Base-by-base conservation (phyloP, 1,140 invertebrate species). In the Atta cephalotes region DNA sequence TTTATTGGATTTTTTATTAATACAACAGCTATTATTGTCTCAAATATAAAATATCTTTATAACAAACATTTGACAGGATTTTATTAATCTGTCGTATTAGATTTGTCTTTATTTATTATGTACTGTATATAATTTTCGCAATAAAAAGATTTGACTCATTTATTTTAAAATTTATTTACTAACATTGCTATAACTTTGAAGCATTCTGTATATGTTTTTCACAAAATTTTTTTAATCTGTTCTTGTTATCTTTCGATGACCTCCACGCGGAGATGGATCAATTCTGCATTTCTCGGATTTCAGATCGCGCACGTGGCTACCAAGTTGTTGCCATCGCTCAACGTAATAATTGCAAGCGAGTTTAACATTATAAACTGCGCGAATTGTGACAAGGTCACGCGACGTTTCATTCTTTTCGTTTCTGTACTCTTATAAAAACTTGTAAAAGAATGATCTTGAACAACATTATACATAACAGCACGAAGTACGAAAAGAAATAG, bases 1-100 rank as follows among this genome's bases (percentile, higher is more conserved):
- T 53, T 31, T n/a, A 58, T 60, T 60, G n/a, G n/a, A 58, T 76
- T 76, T 76, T 51, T 39, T 76, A 58, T 58, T 58, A 76, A 35
- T 60, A 35, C 39, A 39, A 1, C 14, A 31, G 16, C 7, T 72
- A 25, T 77, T 35, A 21, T 39, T n/a, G 39, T 6, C n/a, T 60
- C 2, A 16, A 60, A n/a, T 53, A 72, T n/a, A 53, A 53, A 72
- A 53, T 4, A n/a, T 31, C 9, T 72, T 72, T 31, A 31, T 5
- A 71, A 18, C 25, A 70, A 51, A 16, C 3, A 6, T 51, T 70
- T 70, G 14, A 28, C 18, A 71, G 0, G 6, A 51, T 4, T 72
- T 18, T 0, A 72, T 53, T n/a, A 72, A 72, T 6, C 3, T 10
- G 9, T 31, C 9, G 3, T 71, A 3, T 51, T 28, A 71, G 21